phyloP scores from a whole-genome alignment of 2,888 invertebrate genomes.

The Diarsia dahlii region DNA sequence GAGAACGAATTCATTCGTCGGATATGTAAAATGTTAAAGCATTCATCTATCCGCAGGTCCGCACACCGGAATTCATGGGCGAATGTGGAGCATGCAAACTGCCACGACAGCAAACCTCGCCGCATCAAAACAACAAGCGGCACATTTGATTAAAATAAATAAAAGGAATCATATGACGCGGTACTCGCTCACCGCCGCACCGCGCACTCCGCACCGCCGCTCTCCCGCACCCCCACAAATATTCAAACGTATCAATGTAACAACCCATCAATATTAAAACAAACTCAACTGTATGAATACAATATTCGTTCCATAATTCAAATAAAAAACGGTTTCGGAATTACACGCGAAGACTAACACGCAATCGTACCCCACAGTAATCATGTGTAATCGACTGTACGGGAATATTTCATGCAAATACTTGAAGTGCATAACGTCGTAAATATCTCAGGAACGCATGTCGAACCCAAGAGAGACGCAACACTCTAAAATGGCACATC shows the following conservation, averaged over 20 bases:
- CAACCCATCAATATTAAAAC: slow-evolving; percentile 73
- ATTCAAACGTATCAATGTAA: slow-evolving; percentile 70
- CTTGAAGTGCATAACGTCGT: slow-evolving; percentile 81
- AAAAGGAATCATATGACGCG: slow-evolving; percentile 82
- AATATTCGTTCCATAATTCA: slow-evolving; percentile 62
- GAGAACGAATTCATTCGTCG: slow-evolving; percentile 87
- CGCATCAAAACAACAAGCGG: slow-evolving; percentile 85
- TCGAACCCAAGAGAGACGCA: slow-evolving; percentile 83
- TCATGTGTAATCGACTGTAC: slow-evolving; percentile 64
- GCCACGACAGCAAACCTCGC: slow-evolving; percentile 83
- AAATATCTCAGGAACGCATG: slow-evolving; percentile 85
- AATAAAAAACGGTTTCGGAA: slow-evolving; percentile 59
- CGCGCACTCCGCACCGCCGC: slow-evolving; percentile 39
- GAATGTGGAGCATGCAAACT: slow-evolving; percentile 84
- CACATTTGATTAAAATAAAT: slow-evolving; percentile 89
- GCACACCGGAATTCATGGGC: slow-evolving; percentile 86
- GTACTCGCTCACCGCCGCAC: slow-evolving; percentile 55
- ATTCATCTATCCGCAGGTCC: slow-evolving; percentile 87
- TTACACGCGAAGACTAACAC: slow-evolving; percentile 64
- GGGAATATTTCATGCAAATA: slow-evolving; percentile 73
- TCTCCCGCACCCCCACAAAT: slow-evolving; percentile 51
- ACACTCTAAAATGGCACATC: slow-evolving; percentile 86
- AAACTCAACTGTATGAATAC: slow-evolving; percentile 69
- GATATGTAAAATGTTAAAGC: slow-evolving; percentile 89
- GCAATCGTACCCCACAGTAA: slow-evolving; percentile 56